Evolutionary conservation across 1,140 invertebrate genomes (phyloP).

Genomic region (Gryon sp.): DNA sequence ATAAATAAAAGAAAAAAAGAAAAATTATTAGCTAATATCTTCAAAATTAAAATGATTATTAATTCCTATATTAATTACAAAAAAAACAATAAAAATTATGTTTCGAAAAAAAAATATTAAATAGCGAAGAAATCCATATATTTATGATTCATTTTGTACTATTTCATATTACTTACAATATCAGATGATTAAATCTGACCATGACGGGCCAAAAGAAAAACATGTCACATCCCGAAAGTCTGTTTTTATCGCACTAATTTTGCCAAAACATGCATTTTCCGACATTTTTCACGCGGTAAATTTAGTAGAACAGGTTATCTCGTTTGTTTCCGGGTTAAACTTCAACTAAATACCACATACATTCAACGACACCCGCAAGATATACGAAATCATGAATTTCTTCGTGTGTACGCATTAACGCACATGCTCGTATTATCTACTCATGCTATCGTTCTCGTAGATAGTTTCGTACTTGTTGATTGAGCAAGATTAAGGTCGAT

Average conservation of each 20-base stretch:
- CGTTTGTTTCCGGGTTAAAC: conserved; percentile 43
- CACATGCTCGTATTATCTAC: conserved; percentile 21
- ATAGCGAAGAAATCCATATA: too few species aligned
- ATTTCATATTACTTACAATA: too few species aligned
- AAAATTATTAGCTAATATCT: too few species aligned
- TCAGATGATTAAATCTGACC: too few species aligned
- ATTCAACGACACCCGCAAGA: conserved; percentile 17
- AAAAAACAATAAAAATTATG: too few species aligned
- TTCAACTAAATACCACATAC: conserved; percentile 45
- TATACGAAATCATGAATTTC: conserved; percentile 40
- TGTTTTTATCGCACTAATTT: neutral
- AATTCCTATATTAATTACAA: too few species aligned
- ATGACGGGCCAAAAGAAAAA: too few species aligned
- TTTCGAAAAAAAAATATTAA: too few species aligned
- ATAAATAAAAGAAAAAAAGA: too few species aligned
- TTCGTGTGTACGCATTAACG: conserved; percentile 30
- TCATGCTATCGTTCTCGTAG: conserved; percentile 23
- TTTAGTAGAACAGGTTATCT: conserved; percentile 35
- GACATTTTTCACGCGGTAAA: conserved; percentile 27
- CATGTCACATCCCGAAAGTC: too few species aligned
- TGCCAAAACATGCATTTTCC: neutral
- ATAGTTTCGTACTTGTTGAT: conserved; percentile 43
- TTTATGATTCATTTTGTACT: too few species aligned
- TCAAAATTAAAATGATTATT: too few species aligned
- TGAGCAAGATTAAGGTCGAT: conserved; percentile 43